Percentiles rank a stretch among this genome's conserved stretches.
Conservation (phyloP, 2,888 invertebrate species). For the Neoaliturus tenellus region DNA sequence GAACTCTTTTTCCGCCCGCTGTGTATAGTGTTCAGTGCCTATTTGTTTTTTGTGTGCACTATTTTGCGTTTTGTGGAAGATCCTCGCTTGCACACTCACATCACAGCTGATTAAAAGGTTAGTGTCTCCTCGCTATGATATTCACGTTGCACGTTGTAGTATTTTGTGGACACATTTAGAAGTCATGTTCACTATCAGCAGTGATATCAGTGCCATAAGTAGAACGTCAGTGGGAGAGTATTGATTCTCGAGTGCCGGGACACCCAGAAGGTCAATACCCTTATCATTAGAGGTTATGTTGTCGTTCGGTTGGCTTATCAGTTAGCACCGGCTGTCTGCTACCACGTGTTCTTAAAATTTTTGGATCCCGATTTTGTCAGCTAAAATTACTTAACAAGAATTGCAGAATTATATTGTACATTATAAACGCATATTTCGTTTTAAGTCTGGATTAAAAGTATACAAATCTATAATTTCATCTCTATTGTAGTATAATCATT, state of each 20-base stretch:
- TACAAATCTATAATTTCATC: too few relatives aligned
- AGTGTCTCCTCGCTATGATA: slow-evolving; percentile 32
- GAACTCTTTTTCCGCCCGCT: slow-evolving; percentile 53
- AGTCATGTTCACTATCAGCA: not conserved
- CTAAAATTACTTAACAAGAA: too few relatives aligned
- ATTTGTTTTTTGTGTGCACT: slow-evolving; percentile 61
- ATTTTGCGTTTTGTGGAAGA: slow-evolving; percentile 58
- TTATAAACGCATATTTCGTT: too few relatives aligned
- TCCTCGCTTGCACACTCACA: slow-evolving; percentile 32
- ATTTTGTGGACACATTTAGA: slow-evolving; percentile 4
- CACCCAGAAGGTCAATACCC: slow-evolving; percentile 20
- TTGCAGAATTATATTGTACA: too few relatives aligned
- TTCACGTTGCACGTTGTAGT: slow-evolving; percentile 45
- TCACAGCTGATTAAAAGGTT: slow-evolving; percentile 53
- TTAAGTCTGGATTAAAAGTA: too few relatives aligned
- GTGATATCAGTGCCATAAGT: not conserved
- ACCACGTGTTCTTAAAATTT: too few relatives aligned
- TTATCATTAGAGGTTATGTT: slow-evolving; percentile 37
- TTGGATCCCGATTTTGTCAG: too few relatives aligned
- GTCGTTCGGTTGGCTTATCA: slow-evolving; percentile 15
- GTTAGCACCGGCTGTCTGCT: too few relatives aligned
- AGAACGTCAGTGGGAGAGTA: not conserved
- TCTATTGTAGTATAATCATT: too few relatives aligned
- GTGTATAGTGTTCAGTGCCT: slow-evolving; percentile 59
- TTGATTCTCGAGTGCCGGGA: not conserved